Base-by-base conservation (phyloP, 2,797 vertebrate species). In the Sciurus vulgaris region DNA sequence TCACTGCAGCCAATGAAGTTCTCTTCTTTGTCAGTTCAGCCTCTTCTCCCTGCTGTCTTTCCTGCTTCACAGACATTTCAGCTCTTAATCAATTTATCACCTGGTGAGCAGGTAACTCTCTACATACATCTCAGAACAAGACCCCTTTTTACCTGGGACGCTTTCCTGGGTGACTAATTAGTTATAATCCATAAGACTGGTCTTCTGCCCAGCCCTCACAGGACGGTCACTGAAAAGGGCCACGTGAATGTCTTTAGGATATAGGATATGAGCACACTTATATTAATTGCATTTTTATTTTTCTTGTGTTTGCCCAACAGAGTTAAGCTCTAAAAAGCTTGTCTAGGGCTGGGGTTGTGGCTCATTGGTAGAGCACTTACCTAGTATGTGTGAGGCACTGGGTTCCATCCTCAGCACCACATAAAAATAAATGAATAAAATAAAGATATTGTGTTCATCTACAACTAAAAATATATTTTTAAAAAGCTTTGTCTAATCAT, bases 161-260 rank as follows among this genome's bases (percentile, higher is more conserved):
- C 33, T 92, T 63, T 89, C n/a, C 26, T 33, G 56, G 73, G 24
- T 54, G 59, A 61, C 74, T 79, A 33, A 61, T 61, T 67, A 35
- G 9, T 28, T 47, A 9, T 20, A 49, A 7, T 41, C 59, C 9
- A 1, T 3, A 22, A 11, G 33, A 38, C 22, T 0, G 0, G 3
- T 7, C 67, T 63, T 76, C 9, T 8, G 13, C 51, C 18, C 44
- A 7, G 5, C 22, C 7, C 15, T n/a, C 41, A 5, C 13, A 0
- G 1, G 38, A 5, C 17, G 41, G 22, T 79, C 41, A 13, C 4
- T n/a, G 24, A 9, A 17, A 20, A 3, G 35, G 1, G 33, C 41
- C 35, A 38, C 7, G 20, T 17, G 47, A 81, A 17, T 59, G 15
- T 18, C 56, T 49, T 79, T n/a, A 41, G 51, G 13, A 35, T 26